These are phyloP conservation scores for Ischnus inquisitorius DNA, from an alignment of 2,888 invertebrate genomes.

Conservation along the genomic window DNA sequence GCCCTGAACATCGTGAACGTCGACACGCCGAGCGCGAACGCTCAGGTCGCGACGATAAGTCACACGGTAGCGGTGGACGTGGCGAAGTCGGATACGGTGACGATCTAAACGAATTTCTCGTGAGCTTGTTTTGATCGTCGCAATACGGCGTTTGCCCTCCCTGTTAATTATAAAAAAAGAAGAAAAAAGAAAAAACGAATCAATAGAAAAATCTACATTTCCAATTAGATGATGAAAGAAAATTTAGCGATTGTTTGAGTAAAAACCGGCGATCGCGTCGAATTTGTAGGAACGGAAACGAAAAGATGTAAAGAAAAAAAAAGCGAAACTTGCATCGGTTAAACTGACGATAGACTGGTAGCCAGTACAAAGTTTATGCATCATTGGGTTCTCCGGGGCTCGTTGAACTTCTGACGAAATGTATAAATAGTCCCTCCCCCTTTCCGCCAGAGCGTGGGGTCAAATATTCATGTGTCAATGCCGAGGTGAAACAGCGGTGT, in stretches of 20 bases:
- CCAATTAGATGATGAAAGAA: slow-evolving; percentile 44
- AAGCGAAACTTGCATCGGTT: slow-evolving; percentile 3
- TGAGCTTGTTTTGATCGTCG: slow-evolving; percentile 16
- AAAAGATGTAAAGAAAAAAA: not conserved
- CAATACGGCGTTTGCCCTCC: slow-evolving; percentile 13
- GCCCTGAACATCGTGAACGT: slow-evolving; percentile 91
- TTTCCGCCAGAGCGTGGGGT: not conserved
- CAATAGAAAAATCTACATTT: slow-evolving; percentile 35
- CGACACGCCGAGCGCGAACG: slow-evolving; percentile 72
- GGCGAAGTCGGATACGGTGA: slow-evolving; percentile 79
- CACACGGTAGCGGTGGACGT: slow-evolving; percentile 86
- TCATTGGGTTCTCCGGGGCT: not conserved
- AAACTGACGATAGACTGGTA: slow-evolving; percentile 28
- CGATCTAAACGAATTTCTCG: slow-evolving; percentile 59
- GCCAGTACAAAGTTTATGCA: slow-evolving; percentile 38
- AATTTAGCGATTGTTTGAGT: slow-evolving; percentile 16
- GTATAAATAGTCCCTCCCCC: slow-evolving; percentile 17
- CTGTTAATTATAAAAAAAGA: slow-evolving; percentile 13
- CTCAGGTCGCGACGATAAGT: slow-evolving; percentile 86
- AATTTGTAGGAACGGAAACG: not conserved
- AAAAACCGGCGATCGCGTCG: not conserved
- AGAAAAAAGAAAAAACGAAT: not conserved
- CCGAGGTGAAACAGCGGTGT: slow-evolving; percentile 7
- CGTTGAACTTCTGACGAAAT: slow-evolving; percentile 5
- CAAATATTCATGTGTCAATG: slow-evolving; percentile 56